phyloP scores from a whole-genome alignment of 1,140 invertebrate species.

The Procambarus virginalis region DNA sequence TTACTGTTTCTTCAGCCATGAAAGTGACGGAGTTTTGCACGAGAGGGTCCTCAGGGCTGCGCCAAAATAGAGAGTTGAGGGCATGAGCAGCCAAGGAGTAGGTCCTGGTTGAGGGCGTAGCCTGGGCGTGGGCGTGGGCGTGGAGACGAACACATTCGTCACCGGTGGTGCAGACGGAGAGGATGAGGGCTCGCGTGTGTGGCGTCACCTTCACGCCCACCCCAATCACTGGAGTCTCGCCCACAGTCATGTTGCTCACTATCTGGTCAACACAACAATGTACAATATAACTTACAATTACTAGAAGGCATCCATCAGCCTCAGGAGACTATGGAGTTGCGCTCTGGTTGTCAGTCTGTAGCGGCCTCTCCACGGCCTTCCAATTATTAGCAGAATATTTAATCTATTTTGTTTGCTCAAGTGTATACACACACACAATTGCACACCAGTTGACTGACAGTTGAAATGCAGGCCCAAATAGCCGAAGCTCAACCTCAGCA shows the following conservation, averaged over 20 bases:
- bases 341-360: no score
- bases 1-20: constrained; percentile 39
- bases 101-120: constrained; percentile 34
- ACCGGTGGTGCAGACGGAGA: constrained; percentile 41
- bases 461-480: no score
- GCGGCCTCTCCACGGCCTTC: no score
- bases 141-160: constrained; percentile 47
- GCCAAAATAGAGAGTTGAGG: constrained; percentile 58
- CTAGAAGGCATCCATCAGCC: no score
- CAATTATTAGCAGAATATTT: no score
- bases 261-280: constrained; percentile 3
- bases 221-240: constrained; percentile 25
- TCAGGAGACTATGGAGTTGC: no score
- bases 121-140: constrained; percentile 31
- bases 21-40: constrained; percentile 47
- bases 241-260: constrained; percentile 47
- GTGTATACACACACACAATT: no score
- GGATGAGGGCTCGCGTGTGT: constrained; percentile 14
- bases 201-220: constrained; percentile 24
- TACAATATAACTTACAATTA: no score
- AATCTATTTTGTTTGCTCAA: no score
- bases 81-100: constrained; percentile 41
- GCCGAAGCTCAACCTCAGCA: no score
- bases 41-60: constrained; percentile 7
- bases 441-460: no score